Base-by-base conservation (phyloP, 2,888 invertebrate genomes). In the Oxyteleia sp. region DNA sequence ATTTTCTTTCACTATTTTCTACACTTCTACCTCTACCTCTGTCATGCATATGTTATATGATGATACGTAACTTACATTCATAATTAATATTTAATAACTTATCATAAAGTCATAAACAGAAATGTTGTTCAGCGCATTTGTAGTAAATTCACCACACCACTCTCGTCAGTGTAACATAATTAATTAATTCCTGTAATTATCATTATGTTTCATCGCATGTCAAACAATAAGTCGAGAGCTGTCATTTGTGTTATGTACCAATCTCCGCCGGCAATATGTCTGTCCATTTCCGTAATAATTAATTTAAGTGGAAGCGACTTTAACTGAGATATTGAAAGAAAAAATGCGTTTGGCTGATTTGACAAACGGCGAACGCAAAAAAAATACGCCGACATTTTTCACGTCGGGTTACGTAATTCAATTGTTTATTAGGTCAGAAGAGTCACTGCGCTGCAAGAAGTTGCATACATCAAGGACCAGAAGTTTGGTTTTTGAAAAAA, bases 171-270 rank as follows among this genome's bases (percentile, higher is more conserved):
- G 32, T 53, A 13, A 3, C 10, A 2, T 61, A 45, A 45, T 61
- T 61, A 23, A 59, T 43, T 61, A 61, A 26, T 29, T 20, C 7
- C 8, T 20, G 57, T 61, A 61, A 43, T 61, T 43, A 61, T 29
- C 15, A 41, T 45, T 45, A 45, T 16, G 26, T 61, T 61, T 61
- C 43, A 26, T 45, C 8, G 13, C 10, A 26, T 45, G 29, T 29
- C 29, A 61, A 61, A 45, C 43, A 43, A 45, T 43, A 61, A 43
- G 29, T 61, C 23, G 26, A 26, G 18, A 15, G 16, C 61, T 61
- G 45, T 61, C 45, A 61, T 61, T 43, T 61, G 29, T 26, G 29
- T 29, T 59, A 23, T 59, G 15, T 8, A 26, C 0, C n/a, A 29
- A 45, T 61, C 16, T 45, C 23, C 16, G 11, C 38, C 15, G 38